phyloP scores from a whole-genome alignment of 2,888 invertebrate genomes.

The Mesoligia furuncula region DNA sequence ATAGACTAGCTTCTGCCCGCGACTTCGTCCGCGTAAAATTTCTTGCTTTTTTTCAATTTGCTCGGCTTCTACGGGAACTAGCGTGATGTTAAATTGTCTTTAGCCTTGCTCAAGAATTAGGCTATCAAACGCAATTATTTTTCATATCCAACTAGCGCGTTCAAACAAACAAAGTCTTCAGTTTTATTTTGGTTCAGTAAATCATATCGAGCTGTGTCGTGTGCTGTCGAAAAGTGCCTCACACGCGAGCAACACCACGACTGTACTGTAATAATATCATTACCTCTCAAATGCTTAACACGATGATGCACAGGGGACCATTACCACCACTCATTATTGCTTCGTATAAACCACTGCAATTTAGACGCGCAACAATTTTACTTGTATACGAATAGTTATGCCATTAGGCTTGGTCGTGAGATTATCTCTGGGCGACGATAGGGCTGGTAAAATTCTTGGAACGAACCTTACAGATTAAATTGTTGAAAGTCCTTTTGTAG shows the following conservation, averaged over 20 bases:
- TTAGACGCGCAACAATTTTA: slow-evolving; percentile 74
- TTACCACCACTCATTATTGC: slow-evolving; percentile 73
- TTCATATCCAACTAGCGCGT: too few relatives aligned
- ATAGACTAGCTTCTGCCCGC: background rate
- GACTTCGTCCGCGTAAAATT: background rate
- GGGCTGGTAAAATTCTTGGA: slow-evolving; percentile 45
- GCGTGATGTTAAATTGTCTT: too few relatives aligned
- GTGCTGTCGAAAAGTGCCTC: slow-evolving; percentile 18
- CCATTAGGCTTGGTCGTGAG: slow-evolving; percentile 71
- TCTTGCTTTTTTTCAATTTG: background rate
- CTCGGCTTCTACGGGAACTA: too few relatives aligned
- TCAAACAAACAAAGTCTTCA: too few relatives aligned
- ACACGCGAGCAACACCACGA: slow-evolving; percentile 15
- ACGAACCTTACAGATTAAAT: slow-evolving; percentile 33
- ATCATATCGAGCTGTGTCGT: slow-evolving; percentile 33
- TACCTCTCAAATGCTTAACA: slow-evolving; percentile 72
- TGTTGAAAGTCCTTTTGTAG: slow-evolving; percentile 16
- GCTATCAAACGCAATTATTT: background rate
- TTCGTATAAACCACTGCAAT: slow-evolving; percentile 76
- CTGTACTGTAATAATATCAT: slow-evolving; percentile 68
- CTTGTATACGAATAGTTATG: slow-evolving; percentile 73
- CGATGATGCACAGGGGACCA: slow-evolving; percentile 71
- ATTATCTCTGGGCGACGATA: slow-evolving; percentile 57
- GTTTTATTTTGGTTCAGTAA: slow-evolving; percentile 16
- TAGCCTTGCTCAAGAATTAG: too few relatives aligned